Evolutionary conservation across 1,140 invertebrate species (phyloP), one percentile per base, ranked within the genome.

Genomic region (Caenorhabditis brenneri): DNA sequence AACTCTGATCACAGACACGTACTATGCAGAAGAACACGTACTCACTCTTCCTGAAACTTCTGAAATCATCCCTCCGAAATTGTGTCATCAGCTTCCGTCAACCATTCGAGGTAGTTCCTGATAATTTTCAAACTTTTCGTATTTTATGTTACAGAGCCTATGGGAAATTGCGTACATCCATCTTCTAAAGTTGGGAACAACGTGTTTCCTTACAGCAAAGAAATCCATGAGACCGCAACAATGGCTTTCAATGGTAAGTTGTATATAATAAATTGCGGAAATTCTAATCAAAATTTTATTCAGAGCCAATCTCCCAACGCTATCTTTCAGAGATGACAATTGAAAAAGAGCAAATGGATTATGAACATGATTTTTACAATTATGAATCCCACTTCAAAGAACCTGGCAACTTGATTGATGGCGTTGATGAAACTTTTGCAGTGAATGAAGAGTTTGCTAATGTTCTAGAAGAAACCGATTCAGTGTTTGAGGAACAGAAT

Each of bases 11-110:
- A 74, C 65, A 42, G 29, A 74, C 33, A 74, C 65, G 36, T 74
- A 36, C 46, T 42, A 4, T 74, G 65, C 65, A 42, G 65, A 74
- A 74, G 19, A 74, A 42, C 65, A 74, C 65, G 65, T 42, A 74
- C 65, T 74, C 36, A 24, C n/a, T 24, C 36, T 12, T 0, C 36
- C n/a, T 10, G 65, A 74, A 42, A 46, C 36, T 42, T 74, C 36
- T 19, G 6, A 42, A 74, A 42, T 74, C 36, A 42, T 74, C 2
- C n/a, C 65, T 7, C 65, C 36, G 6, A 74, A 22, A 22, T n/a
- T 22, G 6, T 74, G 36, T 31, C 36, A 65, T 65, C 33, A 36
- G 12, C 16, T n/a, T 6, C 33, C 29, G 36, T 6, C 58, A 4
- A 22, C 3, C 1, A 36, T 39, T 15, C 31, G 36, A 65, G 58